A percentile compares a stretch with the other conserved stretches of the same genome.
phyloP scores from a whole-genome alignment of 2,113 vertebrate species.

The Tapirus terrestris region DNA sequence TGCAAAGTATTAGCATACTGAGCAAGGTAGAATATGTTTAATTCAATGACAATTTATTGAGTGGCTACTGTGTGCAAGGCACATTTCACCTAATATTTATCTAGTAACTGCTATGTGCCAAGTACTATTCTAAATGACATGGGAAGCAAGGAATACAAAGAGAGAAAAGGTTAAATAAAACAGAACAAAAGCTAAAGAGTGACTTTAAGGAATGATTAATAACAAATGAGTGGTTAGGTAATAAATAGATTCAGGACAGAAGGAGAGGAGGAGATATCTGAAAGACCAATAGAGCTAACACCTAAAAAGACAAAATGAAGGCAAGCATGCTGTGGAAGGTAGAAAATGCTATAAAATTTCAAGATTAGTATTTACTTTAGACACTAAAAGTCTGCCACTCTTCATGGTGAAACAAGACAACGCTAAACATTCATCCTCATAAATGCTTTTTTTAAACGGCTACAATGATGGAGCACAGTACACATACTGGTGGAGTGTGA shows the following conservation, averaged over 20 bases:
- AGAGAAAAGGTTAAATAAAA: not conserved
- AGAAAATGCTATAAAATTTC: not conserved
- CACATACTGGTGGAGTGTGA: not conserved
- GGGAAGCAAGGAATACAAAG: not conserved
- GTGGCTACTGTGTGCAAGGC: not conserved
- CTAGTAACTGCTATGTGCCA: not conserved
- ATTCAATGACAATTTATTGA: not conserved
- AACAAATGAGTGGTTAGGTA: not conserved
- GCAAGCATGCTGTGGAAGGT: no score
- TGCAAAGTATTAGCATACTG: not conserved
- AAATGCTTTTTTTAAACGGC: not conserved
- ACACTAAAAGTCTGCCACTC: not conserved
- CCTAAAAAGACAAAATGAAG: not conserved
- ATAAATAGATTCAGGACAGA: not conserved
- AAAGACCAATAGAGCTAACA: not conserved
- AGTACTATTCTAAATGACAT: not conserved
- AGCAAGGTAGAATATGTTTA: not conserved
- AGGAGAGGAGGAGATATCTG: not conserved
- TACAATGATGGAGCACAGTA: not conserved
- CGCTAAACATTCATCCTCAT: not conserved
- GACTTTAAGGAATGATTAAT: not conserved
- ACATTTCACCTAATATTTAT: not conserved
- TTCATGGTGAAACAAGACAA: not conserved
- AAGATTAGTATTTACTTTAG: not conserved
- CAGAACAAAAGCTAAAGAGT: not conserved